These are phyloP conservation scores for Sphinx pinastri DNA, from an alignment of 2,888 invertebrate genomes.

Conservation along the genomic window DNA sequence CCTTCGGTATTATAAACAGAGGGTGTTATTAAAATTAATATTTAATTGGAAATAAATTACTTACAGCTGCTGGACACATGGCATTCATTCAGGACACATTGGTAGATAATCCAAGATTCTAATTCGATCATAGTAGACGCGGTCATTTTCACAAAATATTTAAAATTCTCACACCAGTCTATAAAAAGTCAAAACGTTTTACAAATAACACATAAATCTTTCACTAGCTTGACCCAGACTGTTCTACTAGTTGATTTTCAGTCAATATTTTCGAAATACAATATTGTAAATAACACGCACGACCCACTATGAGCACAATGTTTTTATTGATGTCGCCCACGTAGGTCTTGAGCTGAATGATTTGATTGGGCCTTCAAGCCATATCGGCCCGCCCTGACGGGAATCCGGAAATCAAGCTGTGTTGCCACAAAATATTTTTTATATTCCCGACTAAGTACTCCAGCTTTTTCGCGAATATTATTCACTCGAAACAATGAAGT, in stretches of 20 bases:
- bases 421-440: conserved; percentile 42
- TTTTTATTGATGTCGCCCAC: conserved; percentile 68
- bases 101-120: conserved; percentile 88
- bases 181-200: conserved; percentile 45
- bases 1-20: not conserved
- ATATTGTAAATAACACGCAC: conserved; percentile 60
- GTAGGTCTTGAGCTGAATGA: conserved; percentile 61
- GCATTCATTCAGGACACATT: conserved; percentile 87
- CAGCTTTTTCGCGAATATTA: not conserved
- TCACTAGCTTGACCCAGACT: conserved; percentile 47
- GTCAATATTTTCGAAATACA: conserved; percentile 54
- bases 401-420: conserved; percentile 51
- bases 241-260: conserved; percentile 50
- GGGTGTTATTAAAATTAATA: not conserved
- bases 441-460: conserved; percentile 30
- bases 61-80: conserved; percentile 86
- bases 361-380: conserved; percentile 61
- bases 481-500: too few relatives aligned
- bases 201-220: conserved; percentile 44
- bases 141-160: conserved; percentile 69
- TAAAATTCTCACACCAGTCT: conserved; percentile 50
- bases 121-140: conserved; percentile 86
- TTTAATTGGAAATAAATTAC: conserved; percentile 57
- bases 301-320: conserved; percentile 50
- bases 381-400: conserved; percentile 51